These are phyloP conservation scores for Baronia brevicornis DNA, from an alignment of 2,888 invertebrate species.

Conservation along the genomic window DNA sequence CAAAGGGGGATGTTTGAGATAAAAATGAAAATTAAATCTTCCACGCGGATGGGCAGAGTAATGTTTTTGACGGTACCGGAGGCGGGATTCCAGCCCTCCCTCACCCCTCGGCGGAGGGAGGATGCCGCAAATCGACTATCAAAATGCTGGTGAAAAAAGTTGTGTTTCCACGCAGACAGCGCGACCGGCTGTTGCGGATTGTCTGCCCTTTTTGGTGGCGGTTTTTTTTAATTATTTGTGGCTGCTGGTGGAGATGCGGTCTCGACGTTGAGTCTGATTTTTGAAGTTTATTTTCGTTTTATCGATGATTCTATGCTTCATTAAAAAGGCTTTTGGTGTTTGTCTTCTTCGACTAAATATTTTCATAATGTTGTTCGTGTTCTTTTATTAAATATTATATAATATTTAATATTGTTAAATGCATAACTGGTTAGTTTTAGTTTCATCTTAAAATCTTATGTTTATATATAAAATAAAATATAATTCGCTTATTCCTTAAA, in stretches of 20 bases:
- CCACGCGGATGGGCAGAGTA: slow-evolving; percentile 72
- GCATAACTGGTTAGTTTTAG: no score
- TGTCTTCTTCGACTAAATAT: slow-evolving; percentile 6
- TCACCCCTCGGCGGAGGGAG: slow-evolving; percentile 33
- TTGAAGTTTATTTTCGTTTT: slow-evolving; percentile 3
- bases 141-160: slow-evolving; percentile 68
- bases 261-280: no score
- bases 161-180: slow-evolving; percentile 53
- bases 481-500: no score
- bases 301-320: not conserved
- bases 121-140: slow-evolving; percentile 71
- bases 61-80: slow-evolving; percentile 73
- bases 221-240: slow-evolving; percentile 39
- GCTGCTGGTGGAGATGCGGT: slow-evolving; percentile 22
- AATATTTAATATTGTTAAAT: no score
- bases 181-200: slow-evolving; percentile 46
- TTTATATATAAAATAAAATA: no score
- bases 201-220: slow-evolving; percentile 38
- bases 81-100: slow-evolving; percentile 33
- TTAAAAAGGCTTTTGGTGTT: slow-evolving; percentile 14
- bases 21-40: slow-evolving; percentile 78
- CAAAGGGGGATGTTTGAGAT: slow-evolving; percentile 76
- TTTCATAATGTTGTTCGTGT: not conserved
- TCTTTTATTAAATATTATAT: no score
- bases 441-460: no score